phyloP scores from a whole-genome alignment of 2,113 vertebrate species.

The Carassius carassius region DNA sequence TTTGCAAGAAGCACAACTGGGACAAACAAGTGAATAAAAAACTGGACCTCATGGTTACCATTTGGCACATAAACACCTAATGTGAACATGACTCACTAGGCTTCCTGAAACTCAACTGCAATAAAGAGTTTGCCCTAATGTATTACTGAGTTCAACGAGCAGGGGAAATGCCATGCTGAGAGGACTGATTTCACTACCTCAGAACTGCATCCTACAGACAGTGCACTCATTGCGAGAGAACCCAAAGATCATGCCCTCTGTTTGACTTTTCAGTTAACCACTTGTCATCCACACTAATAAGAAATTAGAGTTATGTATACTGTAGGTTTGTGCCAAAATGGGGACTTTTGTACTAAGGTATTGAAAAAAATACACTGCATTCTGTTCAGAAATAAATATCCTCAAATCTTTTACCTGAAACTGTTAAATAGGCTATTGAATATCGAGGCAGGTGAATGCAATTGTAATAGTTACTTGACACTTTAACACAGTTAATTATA shows the following conservation, averaged over 20 bases:
- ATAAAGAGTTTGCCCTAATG: conserved; percentile 20
- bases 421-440: not conserved
- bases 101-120: conserved; percentile 4
- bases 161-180: conserved; percentile 49
- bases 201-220: conserved; percentile 30
- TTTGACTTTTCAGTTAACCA: conserved; percentile 51
- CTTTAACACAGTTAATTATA: not conserved
- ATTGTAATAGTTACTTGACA: not conserved
- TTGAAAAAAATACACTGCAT: not conserved
- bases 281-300: not conserved
- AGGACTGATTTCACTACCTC: conserved; percentile 44
- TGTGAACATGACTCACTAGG: not conserved
- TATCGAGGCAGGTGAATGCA: not conserved
- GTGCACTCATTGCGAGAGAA: conserved; percentile 49
- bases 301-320: not conserved
- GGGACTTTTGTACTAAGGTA: not conserved
- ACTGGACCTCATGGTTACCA: not conserved
- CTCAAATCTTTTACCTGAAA: not conserved
- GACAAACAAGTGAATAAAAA: not conserved
- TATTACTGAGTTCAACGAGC: not conserved
- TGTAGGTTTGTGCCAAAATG: not conserved
- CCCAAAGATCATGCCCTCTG: conserved; percentile 51
- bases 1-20: not conserved
- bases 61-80: not conserved
- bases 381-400: not conserved